Evolutionary conservation across 2,797 vertebrate species (phyloP).

Genomic region (Mormyrus hasselquistii): DNA sequence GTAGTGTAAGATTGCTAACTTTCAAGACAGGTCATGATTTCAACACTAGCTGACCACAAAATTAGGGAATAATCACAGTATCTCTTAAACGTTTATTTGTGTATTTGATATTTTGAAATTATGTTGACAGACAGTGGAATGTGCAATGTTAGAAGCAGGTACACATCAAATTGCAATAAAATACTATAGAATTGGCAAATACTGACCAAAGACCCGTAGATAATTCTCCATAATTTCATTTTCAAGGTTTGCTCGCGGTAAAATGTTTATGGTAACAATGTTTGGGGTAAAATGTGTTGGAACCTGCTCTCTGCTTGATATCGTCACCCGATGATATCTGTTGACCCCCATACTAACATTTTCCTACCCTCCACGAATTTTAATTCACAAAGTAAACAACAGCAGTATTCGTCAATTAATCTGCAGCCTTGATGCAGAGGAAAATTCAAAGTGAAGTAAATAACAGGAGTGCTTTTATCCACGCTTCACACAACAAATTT

Average conservation of each 20-base stretch:
- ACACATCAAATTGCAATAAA: not conserved
- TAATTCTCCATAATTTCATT: not conserved
- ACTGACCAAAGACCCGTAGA: not conserved
- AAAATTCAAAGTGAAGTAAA: constrained; percentile 14
- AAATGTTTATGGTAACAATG: constrained; percentile 4
- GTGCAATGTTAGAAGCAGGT: not conserved
- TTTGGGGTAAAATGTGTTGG: not conserved
- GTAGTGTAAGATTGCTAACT: not conserved
- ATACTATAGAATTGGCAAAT: not conserved
- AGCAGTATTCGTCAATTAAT: constrained; percentile 13
- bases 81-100: not conserved
- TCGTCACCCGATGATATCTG: not conserved
- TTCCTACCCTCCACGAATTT: not conserved
- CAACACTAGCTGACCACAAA: not conserved
- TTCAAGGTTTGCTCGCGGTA: not conserved
- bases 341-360: not conserved
- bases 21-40: not conserved
- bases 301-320: not conserved
- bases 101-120: not conserved
- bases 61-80: not conserved
- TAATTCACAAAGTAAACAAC: constrained; percentile 14
- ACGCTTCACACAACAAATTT: constrained; percentile 1
- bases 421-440: constrained; percentile 7
- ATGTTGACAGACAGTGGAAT: not conserved
- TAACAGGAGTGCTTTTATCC: not conserved